phyloP scores from a whole-genome alignment of 92 coral and sea anemone species.

The Desmophyllum pertusum region DNA sequence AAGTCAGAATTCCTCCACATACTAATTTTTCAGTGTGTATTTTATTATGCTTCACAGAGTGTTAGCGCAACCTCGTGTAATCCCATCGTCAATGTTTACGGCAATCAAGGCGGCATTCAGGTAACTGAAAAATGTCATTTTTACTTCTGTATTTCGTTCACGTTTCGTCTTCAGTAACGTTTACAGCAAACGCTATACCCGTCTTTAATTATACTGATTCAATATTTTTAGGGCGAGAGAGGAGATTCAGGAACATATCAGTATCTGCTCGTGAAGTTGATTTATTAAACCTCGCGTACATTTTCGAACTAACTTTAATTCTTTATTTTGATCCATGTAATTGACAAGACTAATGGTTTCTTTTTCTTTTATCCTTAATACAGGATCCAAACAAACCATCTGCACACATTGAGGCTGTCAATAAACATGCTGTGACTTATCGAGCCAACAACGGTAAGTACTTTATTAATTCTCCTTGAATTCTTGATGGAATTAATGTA shows the following conservation, averaged over 20 bases:
- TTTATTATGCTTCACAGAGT: background rate
- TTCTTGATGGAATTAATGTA: no score
- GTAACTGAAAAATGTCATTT: background rate
- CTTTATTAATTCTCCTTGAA: no score
- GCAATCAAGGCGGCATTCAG: background rate
- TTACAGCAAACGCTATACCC: no score
- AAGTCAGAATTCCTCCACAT: no score
- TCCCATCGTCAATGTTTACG: slow-evolving; percentile 1
- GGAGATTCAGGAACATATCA: slow-evolving; percentile 1
- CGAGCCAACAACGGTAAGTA: background rate
- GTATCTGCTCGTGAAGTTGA: no score
- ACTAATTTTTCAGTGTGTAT: no score
- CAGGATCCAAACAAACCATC: background rate
- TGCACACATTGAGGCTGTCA: background rate
- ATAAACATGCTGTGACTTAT: background rate
- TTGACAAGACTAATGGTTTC: background rate
- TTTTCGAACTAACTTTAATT: no score
- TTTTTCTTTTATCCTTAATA: background rate
- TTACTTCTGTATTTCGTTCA: background rate
- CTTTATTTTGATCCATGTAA: background rate
- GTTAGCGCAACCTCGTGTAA: background rate
- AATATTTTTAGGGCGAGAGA: slow-evolving; percentile 4
- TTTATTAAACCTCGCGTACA: no score
- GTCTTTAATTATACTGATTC: no score
- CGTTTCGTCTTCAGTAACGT: no score